These are phyloP conservation scores for Pyrgus malvae DNA, from an alignment of 2,888 invertebrate genomes.

Conservation along the genomic window DNA sequence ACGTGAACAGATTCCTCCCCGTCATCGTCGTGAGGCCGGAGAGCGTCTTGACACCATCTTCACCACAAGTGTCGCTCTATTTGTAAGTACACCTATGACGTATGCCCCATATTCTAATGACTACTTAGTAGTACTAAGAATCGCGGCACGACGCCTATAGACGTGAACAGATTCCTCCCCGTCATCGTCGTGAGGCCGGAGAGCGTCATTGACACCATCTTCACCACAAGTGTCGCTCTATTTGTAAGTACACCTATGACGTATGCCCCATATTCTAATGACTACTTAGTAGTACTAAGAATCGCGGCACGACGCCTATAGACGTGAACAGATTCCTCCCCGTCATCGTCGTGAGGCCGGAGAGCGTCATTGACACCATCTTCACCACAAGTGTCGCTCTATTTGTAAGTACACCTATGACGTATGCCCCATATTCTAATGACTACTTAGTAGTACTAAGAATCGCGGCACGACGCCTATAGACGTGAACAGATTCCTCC, in stretches of 20 bases:
- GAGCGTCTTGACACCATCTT: no score
- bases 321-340: constrained; percentile 50
- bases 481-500: constrained; percentile 47
- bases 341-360: constrained; percentile 82
- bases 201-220: constrained; percentile 86
- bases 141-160: constrained; percentile 29
- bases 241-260: constrained; percentile 70
- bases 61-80: no score
- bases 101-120: no score
- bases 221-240: constrained; percentile 87
- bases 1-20: no score
- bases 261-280: no score
- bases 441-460: no score
- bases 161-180: constrained; percentile 50
- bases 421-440: no score
- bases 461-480: constrained; percentile 30
- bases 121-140: no score
- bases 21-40: no score
- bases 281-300: no score
- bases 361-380: constrained; percentile 85
- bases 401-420: constrained; percentile 70
- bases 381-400: constrained; percentile 89
- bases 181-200: constrained; percentile 83
- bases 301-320: constrained; percentile 29
- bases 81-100: no score